Conservation (phyloP, 2,113 vertebrate genomes). For the Tyrannus savana region DNA sequence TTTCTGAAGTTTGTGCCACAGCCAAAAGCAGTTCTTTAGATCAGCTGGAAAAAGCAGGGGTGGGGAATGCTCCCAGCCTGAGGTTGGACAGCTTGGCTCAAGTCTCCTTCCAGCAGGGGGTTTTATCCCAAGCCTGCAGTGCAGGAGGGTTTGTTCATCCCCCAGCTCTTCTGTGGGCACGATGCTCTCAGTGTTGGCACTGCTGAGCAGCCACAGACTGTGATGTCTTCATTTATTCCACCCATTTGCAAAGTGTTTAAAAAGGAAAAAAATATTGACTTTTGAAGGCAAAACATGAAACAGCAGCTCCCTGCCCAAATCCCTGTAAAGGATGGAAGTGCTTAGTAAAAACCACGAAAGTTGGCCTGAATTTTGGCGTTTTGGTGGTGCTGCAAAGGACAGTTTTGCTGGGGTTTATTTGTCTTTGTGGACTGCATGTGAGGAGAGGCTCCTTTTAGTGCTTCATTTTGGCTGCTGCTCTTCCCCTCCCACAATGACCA, state of each 20-base stretch:
- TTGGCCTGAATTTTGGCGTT: neutral
- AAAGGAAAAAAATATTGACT: neutral
- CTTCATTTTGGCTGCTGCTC: neutral
- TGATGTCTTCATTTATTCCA: neutral
- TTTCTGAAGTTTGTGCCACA: neutral
- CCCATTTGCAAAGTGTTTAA: neutral
- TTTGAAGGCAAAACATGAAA: neutral
- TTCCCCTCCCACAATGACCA: neutral
- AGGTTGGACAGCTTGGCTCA: neutral
- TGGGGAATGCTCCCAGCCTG: neutral
- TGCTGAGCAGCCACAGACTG: neutral
- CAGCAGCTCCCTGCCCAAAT: fast-evolving
- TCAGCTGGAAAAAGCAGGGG: neutral
- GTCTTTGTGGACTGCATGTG: fast-evolving
- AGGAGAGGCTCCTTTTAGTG: neutral
- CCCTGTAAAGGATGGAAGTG: neutral
- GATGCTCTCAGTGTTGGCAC: neutral
- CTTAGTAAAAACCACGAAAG: neutral
- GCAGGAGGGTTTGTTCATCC: neutral
- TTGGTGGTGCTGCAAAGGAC: neutral
- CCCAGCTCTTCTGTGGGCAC: neutral
- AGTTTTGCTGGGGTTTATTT: neutral
- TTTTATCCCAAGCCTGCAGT: neutral
- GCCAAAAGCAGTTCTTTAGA: neutral
- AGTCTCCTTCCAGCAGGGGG: neutral